Percentiles rank a stretch among this genome's conserved stretches.
Conservation (phyloP, 2,113 vertebrate genomes). For the Labeo catla region DNA sequence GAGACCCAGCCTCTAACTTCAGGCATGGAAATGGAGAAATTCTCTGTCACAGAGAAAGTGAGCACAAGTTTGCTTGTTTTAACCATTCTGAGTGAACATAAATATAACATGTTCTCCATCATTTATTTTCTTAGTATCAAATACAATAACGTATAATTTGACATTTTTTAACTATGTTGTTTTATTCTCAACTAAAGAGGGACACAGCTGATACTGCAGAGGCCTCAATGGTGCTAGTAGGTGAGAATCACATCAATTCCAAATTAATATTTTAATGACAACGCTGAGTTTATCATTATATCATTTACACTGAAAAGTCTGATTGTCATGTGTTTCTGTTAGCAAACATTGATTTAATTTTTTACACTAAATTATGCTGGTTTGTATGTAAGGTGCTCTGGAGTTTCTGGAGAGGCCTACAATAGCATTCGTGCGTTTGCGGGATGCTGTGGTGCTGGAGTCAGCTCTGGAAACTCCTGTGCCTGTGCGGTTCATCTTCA, state of each 20-base stretch:
- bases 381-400: slow-evolving; percentile 69
- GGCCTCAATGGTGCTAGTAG: slow-evolving; percentile 86
- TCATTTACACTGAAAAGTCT: not conserved
- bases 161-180: not conserved
- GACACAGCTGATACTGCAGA: slow-evolving; percentile 77
- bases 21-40: slow-evolving; percentile 69
- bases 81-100: too few species aligned
- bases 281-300: not conserved
- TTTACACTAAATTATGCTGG: slow-evolving; percentile 15
- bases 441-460: slow-evolving; percentile 75
- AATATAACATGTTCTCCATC: not conserved
- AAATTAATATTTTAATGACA: not conserved
- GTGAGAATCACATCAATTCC: slow-evolving; percentile 71
- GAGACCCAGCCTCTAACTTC: slow-evolving; percentile 70
- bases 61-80: slow-evolving; percentile 1
- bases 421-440: slow-evolving; percentile 85
- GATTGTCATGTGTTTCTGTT: not conserved
- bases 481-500: slow-evolving; percentile 83
- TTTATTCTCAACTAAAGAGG: slow-evolving; percentile 62
- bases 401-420: slow-evolving; percentile 76
- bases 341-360: not conserved
- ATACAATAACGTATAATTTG: not conserved
- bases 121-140: not conserved
- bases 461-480: slow-evolving; percentile 66
- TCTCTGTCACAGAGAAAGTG: slow-evolving; percentile 71